A percentile compares a stretch with the other conserved stretches of the same genome.
These are phyloP conservation scores for Boloria euphrosyne DNA, from an alignment of 2,888 invertebrate genomes.

Conservation along the genomic window DNA sequence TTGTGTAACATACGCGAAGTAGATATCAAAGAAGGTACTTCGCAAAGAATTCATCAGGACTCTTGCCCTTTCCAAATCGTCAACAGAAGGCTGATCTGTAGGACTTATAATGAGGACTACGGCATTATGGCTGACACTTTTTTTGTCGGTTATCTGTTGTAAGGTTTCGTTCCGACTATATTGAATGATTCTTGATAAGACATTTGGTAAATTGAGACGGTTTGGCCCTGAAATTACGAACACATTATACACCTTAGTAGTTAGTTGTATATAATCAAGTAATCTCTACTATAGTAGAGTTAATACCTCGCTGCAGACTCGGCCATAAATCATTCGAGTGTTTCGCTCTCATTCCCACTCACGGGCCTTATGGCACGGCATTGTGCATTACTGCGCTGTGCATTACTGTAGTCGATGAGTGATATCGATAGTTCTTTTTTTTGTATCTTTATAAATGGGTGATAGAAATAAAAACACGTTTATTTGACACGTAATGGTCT, in stretches of 20 bases:
- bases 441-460: too few relatives aligned
- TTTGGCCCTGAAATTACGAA: slow-evolving; percentile 73
- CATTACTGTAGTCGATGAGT: too few relatives aligned
- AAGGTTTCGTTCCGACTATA: slow-evolving; percentile 72
- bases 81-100: slow-evolving; percentile 66
- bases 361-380: too few relatives aligned
- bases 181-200: slow-evolving; percentile 73
- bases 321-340: too few relatives aligned
- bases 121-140: slow-evolving; percentile 70
- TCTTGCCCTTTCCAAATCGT: slow-evolving; percentile 66
- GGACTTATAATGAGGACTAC: slow-evolving; percentile 80
- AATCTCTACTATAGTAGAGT: too few relatives aligned
- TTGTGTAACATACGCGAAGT: slow-evolving; percentile 77
- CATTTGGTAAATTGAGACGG: slow-evolving; percentile 72
- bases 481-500: too few relatives aligned
- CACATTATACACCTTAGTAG: neutral
- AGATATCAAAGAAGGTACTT: slow-evolving; percentile 75
- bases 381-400: too few relatives aligned
- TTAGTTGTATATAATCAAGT: too few relatives aligned
- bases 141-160: slow-evolving; percentile 55
- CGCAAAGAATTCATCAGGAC: slow-evolving; percentile 72
- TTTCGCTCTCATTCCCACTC: too few relatives aligned
- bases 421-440: too few relatives aligned
- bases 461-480: too few relatives aligned
- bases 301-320: too few relatives aligned